Conservation (phyloP, 1,140 invertebrate genomes). For the Drosophila setifemur region DNA sequence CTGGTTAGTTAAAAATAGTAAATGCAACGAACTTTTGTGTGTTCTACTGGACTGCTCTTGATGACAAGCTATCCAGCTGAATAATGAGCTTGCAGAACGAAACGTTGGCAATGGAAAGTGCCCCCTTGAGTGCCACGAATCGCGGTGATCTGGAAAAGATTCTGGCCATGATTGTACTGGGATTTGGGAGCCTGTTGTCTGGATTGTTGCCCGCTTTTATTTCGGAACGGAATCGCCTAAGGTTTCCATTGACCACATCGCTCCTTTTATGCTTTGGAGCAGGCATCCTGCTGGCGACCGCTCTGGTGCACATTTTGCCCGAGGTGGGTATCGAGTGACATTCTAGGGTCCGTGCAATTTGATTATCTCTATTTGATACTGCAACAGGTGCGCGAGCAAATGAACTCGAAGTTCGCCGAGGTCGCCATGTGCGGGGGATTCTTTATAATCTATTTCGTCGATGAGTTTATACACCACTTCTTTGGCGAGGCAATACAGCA, state of each 20-base stretch:
- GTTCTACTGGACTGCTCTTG: conserved; percentile 6
- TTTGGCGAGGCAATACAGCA: conserved; percentile 83
- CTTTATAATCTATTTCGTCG: conserved; percentile 90
- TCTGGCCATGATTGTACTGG: conserved; percentile 87
- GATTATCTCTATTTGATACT: background rate
- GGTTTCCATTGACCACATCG: conserved; percentile 85
- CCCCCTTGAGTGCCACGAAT: conserved; percentile 16
- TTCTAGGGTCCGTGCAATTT: background rate
- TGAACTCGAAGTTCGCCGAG: conserved; percentile 85
- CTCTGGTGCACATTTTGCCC: conserved; percentile 91
- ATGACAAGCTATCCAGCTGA: conserved; percentile 31
- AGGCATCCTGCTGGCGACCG: conserved; percentile 92
- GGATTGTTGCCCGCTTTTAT: conserved; percentile 87
- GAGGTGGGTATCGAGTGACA: conserved; percentile 84
- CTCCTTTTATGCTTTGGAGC: conserved; percentile 91
- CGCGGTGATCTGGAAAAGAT: conserved; percentile 85
- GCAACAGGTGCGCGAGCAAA: conserved; percentile 81
- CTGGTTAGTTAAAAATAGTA: conserved; percentile 47
- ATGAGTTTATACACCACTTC: conserved; percentile 88
- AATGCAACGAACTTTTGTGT: conserved; percentile 47
- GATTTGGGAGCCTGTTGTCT: conserved; percentile 86
- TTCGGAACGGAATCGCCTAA: conserved; percentile 83
- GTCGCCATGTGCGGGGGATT: conserved; percentile 89
- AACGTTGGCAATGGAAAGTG: conserved; percentile 8
- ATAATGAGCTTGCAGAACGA: conserved; percentile 32